Base-by-base conservation (phyloP, 2,797 vertebrate genomes). In the Pyrrhura leucotis region DNA sequence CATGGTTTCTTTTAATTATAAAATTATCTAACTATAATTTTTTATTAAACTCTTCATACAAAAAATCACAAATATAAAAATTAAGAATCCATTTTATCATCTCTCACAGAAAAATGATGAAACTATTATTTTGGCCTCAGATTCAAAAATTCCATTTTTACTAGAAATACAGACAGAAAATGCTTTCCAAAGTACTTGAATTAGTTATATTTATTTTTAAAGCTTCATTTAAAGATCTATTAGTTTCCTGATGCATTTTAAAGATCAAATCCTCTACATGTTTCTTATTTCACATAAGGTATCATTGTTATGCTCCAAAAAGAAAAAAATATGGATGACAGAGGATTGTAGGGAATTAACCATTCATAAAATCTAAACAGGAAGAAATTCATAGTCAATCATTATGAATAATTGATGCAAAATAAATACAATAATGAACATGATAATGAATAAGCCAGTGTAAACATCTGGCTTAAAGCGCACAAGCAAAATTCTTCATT, bases 351-450 rank as follows among this genome's bases (percentile, higher is more conserved):
- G 25, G 16, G 31, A 21, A 88, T 86, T 79, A 91, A 63, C 67
- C 51, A 80, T 79, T 87, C 16, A 56, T 76, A 92, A 90, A 90
- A 85, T 71, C 63, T 73, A 93, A 95, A 89, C 20, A 73, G 25
- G 33, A 96, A 85, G 59, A 83, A 14, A 54, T 82, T 95, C 44
- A 56, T 23, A 78, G 63, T 78, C 54, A 37, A 88, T 95, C 39
- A 69, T 66, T 66, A 95, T 90, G 51, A 95, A 90, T 90, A 91
- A 86, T 91, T 39, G 0, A 93, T 75, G 50, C 18, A 96, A 94
- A 94, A 94, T 90, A 93, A 94, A 95, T 76, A 88, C 35, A 86
- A 76, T 91, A 91, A 94, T 84, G n/a, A 88, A 47, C 16, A 39
- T 50, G 2, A 67, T 77, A 67, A 85, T 48, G 61, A 63, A 80